phyloP scores from a whole-genome alignment of 2,888 invertebrate species.

The Tenthredo mesomela region DNA sequence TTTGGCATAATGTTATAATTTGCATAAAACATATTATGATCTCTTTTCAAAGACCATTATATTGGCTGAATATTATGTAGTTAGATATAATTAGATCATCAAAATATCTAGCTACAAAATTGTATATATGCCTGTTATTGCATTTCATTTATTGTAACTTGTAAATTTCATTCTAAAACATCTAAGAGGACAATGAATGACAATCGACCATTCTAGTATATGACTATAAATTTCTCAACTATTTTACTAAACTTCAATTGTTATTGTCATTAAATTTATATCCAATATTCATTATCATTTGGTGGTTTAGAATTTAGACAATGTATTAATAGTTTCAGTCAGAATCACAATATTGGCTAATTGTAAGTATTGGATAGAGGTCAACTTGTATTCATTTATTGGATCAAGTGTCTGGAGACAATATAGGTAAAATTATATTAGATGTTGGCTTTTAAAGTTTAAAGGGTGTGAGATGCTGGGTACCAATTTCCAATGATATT shows the following conservation, averaged over 20 bases:
- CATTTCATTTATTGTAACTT: not conserved
- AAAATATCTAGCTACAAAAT: not conserved
- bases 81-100: conserved; percentile 1
- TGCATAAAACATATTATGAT: conserved; percentile 17
- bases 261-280: not conserved
- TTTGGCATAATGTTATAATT: conserved; percentile 20
- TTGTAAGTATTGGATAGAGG: not conserved
- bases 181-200: not conserved
- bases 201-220: not conserved
- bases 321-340: not conserved
- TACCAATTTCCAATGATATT: conserved; percentile 21
- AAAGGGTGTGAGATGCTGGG: not conserved
- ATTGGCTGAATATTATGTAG: not conserved
- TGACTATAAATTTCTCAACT: not conserved
- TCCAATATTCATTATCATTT: conserved; percentile 2
- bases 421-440: not conserved
- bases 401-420: conserved; percentile 11
- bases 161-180: not conserved
- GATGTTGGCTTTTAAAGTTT: not conserved
- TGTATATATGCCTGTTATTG: not conserved
- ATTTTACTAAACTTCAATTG: not conserved
- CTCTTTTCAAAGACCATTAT: not conserved
- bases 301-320: not conserved
- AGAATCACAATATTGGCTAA: not conserved
- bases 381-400: conserved; percentile 2